phyloP scores from a whole-genome alignment of 2,888 invertebrate species.

The Tryphoninae sp. region DNA sequence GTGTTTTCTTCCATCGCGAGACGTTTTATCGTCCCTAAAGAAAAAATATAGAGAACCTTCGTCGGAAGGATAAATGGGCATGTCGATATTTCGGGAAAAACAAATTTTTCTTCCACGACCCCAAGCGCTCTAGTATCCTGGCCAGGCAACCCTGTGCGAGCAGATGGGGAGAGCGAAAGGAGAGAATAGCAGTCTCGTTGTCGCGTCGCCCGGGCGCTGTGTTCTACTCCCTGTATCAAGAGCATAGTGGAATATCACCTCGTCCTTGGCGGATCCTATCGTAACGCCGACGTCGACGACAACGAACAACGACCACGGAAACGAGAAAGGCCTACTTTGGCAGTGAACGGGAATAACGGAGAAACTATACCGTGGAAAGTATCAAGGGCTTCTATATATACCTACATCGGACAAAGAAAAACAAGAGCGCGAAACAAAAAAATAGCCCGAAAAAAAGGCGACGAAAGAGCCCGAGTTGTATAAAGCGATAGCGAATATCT shows the following conservation, averaged over 20 bases:
- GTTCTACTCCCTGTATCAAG: conserved; percentile 16
- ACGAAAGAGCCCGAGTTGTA: conserved; percentile 18
- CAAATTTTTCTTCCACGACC: conserved; percentile 13
- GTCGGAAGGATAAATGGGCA: neutral
- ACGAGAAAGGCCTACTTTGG: conserved; percentile 61
- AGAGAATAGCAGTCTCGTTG: conserved; percentile 7
- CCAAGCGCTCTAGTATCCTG: conserved; percentile 20
- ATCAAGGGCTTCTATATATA: conserved; percentile 39
- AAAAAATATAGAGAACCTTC: neutral
- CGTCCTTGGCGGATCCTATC: conserved; percentile 16
- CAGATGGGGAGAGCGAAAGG: neutral
- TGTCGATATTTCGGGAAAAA: conserved; percentile 41
- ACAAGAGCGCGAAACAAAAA: conserved; percentile 60
- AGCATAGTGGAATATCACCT: conserved; percentile 14
- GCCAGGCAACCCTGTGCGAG: conserved; percentile 35
- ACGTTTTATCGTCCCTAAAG: neutral
- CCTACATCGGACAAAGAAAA: conserved; percentile 52
- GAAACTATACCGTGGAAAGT: conserved; percentile 68
- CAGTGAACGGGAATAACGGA: conserved; percentile 67
- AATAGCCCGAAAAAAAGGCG: conserved; percentile 48
- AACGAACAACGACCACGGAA: conserved; percentile 3
- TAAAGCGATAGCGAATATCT: conserved; percentile 76
- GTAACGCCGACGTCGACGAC: conserved; percentile 4
- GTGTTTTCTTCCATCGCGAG: neutral
- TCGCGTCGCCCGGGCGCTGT: conserved; percentile 5